Evolutionary conservation across 1,140 invertebrate species (phyloP).

Genomic region (Coptotermes formosanus): DNA sequence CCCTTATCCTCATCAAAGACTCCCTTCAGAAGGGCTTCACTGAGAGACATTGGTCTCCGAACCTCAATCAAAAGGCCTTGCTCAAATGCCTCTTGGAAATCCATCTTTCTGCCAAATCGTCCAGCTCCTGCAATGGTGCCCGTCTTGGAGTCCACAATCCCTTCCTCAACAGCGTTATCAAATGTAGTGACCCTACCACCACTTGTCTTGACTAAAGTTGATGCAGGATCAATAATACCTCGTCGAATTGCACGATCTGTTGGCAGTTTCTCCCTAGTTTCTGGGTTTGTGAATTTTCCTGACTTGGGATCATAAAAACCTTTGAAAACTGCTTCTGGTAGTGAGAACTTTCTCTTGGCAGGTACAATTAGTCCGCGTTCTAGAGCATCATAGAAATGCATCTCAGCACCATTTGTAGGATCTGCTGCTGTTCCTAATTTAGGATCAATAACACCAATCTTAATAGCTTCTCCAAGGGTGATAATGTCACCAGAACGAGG

Average conservation of each 20-base stretch:
- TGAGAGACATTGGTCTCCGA: constrained; percentile 75
- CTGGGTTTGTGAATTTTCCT: constrained; percentile 67
- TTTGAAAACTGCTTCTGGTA: constrained; percentile 83
- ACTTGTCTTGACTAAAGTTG: constrained; percentile 68
- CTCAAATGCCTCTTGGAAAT: constrained; percentile 84
- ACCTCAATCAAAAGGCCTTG: constrained; percentile 78
- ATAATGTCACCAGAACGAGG: constrained; percentile 74
- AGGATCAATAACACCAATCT: constrained; percentile 76
- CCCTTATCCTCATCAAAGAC: constrained; percentile 66
- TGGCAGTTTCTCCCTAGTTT: constrained; percentile 70
- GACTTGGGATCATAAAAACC: constrained; percentile 73
- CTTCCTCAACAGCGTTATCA: constrained; percentile 74
- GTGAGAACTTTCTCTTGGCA: constrained; percentile 75
- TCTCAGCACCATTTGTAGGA: constrained; percentile 67
- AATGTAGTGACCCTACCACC: constrained; percentile 76
- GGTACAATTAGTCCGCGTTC: constrained; percentile 78
- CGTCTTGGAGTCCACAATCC: constrained; percentile 72
- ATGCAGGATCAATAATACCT: constrained; percentile 76
- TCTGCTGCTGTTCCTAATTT: constrained; percentile 75
- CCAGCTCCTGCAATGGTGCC: constrained; percentile 62
- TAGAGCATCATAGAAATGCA: constrained; percentile 76
- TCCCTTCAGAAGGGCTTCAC: constrained; percentile 79
- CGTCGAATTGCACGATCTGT: constrained; percentile 73
- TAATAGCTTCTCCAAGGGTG: constrained; percentile 77
- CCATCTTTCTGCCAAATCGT: constrained; percentile 62